These are phyloP conservation scores for Himalopsyche anomala DNA, from an alignment of 2,888 invertebrate genomes.

Conservation along the genomic window DNA sequence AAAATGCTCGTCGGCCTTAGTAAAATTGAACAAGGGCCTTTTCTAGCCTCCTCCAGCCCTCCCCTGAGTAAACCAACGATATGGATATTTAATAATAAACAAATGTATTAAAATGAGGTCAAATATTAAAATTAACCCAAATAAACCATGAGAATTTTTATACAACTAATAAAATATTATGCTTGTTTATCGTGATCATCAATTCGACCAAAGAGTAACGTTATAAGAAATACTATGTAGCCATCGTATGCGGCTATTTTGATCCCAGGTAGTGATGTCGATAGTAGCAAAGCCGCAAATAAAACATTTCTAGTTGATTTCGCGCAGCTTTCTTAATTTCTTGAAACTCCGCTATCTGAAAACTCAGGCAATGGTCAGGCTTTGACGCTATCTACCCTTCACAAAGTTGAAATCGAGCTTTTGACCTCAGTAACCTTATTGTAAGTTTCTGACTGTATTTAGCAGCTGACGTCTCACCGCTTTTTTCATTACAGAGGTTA, in stretches of 20 bases:
- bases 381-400: slow-evolving; percentile 52
- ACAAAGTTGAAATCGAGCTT: slow-evolving; percentile 36
- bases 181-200: too few species aligned
- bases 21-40: too few species aligned
- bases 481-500: slow-evolving; percentile 10
- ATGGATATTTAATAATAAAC: too few species aligned
- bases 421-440: slow-evolving; percentile 45
- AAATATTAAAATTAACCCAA: too few species aligned
- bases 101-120: too few species aligned
- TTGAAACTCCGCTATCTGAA: background rate
- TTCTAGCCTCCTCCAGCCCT: too few species aligned
- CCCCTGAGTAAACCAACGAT: too few species aligned
- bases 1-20: too few species aligned
- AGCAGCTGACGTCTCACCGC: slow-evolving; percentile 19
- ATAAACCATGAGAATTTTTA: too few species aligned
- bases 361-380: slow-evolving; percentile 32
- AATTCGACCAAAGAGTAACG: too few species aligned
- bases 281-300: background rate
- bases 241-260: background rate
- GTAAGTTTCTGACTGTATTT: background rate
- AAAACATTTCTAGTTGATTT: background rate
- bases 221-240: too few species aligned
- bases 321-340: slow-evolving; percentile 43
- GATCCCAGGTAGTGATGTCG: background rate
- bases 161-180: too few species aligned